Conservation (phyloP, 2,113 vertebrate genomes). For the Apeltes quadracus region DNA sequence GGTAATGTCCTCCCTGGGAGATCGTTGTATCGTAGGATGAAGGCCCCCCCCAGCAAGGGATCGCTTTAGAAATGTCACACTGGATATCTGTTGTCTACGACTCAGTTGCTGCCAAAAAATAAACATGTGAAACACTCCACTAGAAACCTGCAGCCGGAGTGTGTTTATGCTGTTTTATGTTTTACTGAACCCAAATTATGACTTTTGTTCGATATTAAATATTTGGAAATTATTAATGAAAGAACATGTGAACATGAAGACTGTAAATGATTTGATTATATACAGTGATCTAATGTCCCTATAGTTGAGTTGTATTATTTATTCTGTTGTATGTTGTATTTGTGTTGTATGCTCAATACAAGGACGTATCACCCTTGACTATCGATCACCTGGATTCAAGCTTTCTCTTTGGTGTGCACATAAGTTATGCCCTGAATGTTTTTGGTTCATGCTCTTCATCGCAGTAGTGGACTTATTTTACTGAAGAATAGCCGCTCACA, state of each 20-base stretch:
- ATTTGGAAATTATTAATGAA: too few relatives aligned
- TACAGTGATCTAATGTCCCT: too few relatives aligned
- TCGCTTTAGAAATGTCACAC: background rate
- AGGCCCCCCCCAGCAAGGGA: background rate
- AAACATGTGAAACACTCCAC: background rate
- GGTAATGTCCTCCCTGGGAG: background rate
- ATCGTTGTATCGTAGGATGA: background rate
- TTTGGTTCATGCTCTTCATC: background rate
- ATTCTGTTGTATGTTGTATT: background rate
- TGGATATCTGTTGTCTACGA: background rate
- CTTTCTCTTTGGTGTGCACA: background rate
- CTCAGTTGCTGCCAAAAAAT: background rate
- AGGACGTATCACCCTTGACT: background rate
- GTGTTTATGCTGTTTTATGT: too few relatives aligned
- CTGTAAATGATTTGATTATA: too few relatives aligned
- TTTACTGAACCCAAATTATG: background rate
- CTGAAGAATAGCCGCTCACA: background rate
- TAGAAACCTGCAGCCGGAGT: background rate
- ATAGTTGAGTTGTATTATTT: too few relatives aligned
- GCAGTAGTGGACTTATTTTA: background rate
- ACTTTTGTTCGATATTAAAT: background rate
- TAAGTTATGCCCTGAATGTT: background rate
- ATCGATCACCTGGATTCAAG: background rate
- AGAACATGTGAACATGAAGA: too few relatives aligned
- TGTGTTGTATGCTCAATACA: background rate